Base-by-base conservation (phyloP, 2,888 invertebrate genomes). In the Agrilus biguttatus region DNA sequence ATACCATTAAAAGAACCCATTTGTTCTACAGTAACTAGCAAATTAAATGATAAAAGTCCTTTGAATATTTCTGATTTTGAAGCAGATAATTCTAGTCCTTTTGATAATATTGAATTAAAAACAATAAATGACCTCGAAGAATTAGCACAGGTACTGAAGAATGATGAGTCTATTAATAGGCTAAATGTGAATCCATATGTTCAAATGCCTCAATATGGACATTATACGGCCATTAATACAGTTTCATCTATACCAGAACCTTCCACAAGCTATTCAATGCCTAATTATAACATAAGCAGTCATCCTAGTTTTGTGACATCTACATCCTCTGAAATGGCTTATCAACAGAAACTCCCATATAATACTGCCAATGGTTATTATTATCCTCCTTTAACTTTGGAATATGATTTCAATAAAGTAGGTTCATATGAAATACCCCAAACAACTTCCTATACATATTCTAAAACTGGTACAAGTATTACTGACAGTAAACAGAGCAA, bases 51-150 rank as follows among this genome's bases (percentile, higher is more conserved):
- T 48, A 59, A 58, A 45, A 63, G 61, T 44, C 59, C 64, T 4
- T 64, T 56, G 63, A 74, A 66, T 65, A 70, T 75, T 59, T 82
- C 81, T 49, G 91, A 92, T 64, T 93, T 93, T 70, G 92, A 92
- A 65, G 80, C 84, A 60, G 90, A 90, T 60, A 88, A 85, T 40
- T 87, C 88, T 42, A 90, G 88, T 62, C 92, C 92, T 0, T 93
- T 93, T 68, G 92, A 93, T 69, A 89, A 86, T 68, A 81, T 90
- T 66, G 91, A 89, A 67, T 65, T 93, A 41, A 89, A 91, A 66
- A 87, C 89, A 36, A 83, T 93, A 45, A 91, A 93, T 68, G 91
- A 92, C 59, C 79, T 91, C 75, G 90, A 89, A 65, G 80, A 88
- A 60, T 68, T 93, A 49, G 90, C 90, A 12, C 83, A 87, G 65